Conservation (phyloP, 2,888 invertebrate species). For the Phengaris arion region DNA sequence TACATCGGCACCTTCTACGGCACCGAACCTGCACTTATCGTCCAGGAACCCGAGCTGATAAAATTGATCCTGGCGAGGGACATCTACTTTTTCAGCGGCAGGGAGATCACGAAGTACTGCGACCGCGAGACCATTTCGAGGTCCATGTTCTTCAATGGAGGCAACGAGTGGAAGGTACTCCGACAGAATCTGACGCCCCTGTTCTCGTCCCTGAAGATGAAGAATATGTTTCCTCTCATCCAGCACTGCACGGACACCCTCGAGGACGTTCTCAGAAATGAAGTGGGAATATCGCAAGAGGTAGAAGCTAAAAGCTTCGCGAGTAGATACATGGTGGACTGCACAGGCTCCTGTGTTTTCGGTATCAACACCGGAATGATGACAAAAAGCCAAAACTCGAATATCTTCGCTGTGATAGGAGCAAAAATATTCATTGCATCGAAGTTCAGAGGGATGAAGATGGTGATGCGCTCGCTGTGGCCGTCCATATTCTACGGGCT, state of each 20-base stretch:
- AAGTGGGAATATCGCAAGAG: conserved; percentile 35
- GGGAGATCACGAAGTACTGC: conserved; percentile 50
- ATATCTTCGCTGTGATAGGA: conserved; percentile 50
- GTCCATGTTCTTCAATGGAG: conserved; percentile 53
- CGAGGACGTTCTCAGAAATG: conserved; percentile 49
- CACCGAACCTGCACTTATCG: conserved; percentile 56
- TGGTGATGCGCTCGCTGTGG: conserved; percentile 49
- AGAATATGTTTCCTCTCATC: conserved; percentile 61
- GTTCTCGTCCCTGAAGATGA: conserved; percentile 61
- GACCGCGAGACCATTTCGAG: conserved; percentile 49
- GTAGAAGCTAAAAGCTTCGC: conserved; percentile 48
- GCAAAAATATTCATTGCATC: conserved; percentile 47
- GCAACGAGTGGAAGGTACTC: conserved; percentile 59
- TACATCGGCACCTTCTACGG: conserved; percentile 58
- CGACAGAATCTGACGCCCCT: conserved; percentile 59
- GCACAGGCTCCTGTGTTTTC: conserved; percentile 55
- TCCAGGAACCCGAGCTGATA: conserved; percentile 55
- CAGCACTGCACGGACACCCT: conserved; percentile 47
- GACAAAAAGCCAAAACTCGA: conserved; percentile 42
- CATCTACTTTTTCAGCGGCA: conserved; percentile 58
- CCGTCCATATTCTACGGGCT: conserved; percentile 54
- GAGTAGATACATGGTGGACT: conserved; percentile 57
- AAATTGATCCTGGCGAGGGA: conserved; percentile 57
- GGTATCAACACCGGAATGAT: conserved; percentile 56
- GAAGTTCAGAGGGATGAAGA: conserved; percentile 45